Conservation (phyloP, 2,797 vertebrate genomes). For the Sciurus carolinensis region DNA sequence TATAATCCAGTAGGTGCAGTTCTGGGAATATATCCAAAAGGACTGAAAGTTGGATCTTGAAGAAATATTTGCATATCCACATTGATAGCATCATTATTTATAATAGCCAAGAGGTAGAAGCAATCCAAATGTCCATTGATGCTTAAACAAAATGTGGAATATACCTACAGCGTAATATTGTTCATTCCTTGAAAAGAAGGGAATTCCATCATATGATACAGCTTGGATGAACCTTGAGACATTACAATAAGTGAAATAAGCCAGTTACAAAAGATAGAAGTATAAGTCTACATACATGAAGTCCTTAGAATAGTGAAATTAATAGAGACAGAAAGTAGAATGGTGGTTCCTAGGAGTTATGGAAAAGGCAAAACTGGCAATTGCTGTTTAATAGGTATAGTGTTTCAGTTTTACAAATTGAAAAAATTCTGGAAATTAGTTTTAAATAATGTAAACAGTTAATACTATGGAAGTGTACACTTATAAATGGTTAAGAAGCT, state of each 20-base stretch:
- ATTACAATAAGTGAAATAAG: conserved; percentile 45
- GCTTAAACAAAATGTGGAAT: neutral
- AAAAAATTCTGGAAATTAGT: neutral
- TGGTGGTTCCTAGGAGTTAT: neutral
- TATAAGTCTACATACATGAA: neutral
- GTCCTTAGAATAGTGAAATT: neutral
- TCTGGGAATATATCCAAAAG: neutral
- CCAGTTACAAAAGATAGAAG: neutral
- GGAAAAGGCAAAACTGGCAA: neutral
- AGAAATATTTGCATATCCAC: neutral
- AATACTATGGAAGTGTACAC: neutral
- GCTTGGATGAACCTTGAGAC: neutral
- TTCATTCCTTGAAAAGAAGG: neutral
- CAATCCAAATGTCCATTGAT: neutral
- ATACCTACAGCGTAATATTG: neutral
- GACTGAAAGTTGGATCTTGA: neutral
- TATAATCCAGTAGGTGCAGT: neutral
- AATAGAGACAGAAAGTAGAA: neutral
- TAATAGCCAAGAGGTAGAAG: neutral
- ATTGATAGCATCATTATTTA: neutral
- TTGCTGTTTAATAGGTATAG: neutral
- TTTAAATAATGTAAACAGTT: neutral
- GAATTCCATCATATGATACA: neutral
- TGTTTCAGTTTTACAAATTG: conserved; percentile 27
- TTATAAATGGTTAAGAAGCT: neutral